These are phyloP conservation scores for Hippocampus zosterae DNA, from an alignment of 2,113 vertebrate species.

Conservation along the genomic window DNA sequence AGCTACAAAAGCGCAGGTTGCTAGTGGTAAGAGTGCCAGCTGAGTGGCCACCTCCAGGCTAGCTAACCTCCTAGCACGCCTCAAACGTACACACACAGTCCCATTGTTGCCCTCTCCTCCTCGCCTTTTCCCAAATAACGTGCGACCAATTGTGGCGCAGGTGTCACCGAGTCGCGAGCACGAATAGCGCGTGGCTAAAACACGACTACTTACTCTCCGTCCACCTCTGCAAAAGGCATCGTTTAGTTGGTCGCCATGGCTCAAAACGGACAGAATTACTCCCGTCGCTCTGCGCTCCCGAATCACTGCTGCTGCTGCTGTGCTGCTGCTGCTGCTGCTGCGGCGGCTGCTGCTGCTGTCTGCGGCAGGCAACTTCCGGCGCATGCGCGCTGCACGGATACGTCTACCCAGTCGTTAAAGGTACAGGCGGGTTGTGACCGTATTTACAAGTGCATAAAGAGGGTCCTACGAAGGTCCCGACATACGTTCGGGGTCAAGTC, in stretches of 20 bases:
- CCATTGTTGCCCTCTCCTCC: slow-evolving; percentile 75
- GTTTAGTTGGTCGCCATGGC: slow-evolving; percentile 71
- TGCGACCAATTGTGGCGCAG: slow-evolving; percentile 8
- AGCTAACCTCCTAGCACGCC: slow-evolving; percentile 63
- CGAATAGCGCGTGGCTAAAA: slow-evolving; percentile 14
- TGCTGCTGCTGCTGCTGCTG: slow-evolving; percentile 63
- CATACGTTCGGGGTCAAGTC: too few relatives aligned
- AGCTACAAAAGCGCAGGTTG: slow-evolving; percentile 37
- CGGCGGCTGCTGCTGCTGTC: slow-evolving; percentile 75
- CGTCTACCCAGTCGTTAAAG: slow-evolving; percentile 46
- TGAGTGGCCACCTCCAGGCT: slow-evolving; percentile 54
- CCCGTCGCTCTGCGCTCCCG: slow-evolving; percentile 69
- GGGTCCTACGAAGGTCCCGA: too few relatives aligned
- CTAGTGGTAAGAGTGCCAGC: slow-evolving; percentile 49
- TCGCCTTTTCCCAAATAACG: slow-evolving; percentile 41
- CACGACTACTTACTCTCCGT: slow-evolving; percentile 72
- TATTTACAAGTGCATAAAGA: too few relatives aligned
- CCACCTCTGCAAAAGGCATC: slow-evolving; percentile 61
- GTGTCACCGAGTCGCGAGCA: slow-evolving; percentile 19
- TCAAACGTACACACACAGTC: slow-evolving; percentile 61
- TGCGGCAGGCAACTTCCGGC: slow-evolving; percentile 77
- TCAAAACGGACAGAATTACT: slow-evolving; percentile 65
- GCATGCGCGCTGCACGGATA: slow-evolving; percentile 64
- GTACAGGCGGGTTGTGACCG: slow-evolving; percentile 15
- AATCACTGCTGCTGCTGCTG: slow-evolving; percentile 76